Evolutionary conservation across 2,888 invertebrate species (phyloP).

Genomic region (Alloscopus bannaensis): DNA sequence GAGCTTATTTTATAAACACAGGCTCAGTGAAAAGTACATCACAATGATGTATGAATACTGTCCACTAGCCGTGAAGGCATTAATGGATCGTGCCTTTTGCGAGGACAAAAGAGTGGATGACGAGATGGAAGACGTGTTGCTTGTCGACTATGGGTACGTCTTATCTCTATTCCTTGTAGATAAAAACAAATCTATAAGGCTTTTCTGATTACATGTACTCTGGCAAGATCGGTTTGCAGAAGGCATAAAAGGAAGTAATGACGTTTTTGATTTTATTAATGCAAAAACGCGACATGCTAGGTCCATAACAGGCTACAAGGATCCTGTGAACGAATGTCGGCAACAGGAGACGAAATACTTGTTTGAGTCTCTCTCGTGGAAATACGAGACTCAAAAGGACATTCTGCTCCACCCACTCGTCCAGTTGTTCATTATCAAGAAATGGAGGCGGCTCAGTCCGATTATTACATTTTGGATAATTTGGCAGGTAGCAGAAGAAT

Average conservation of each 20-base stretch:
- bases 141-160: constrained; percentile 56
- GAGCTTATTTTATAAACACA: constrained; percentile 15
- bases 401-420: constrained; percentile 60
- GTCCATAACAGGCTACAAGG: constrained; percentile 58
- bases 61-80: constrained; percentile 46
- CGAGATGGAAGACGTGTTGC: constrained; percentile 52
- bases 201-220: background rate
- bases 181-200: background rate
- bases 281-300: constrained; percentile 21
- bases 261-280: constrained; percentile 3
- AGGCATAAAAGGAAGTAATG: background rate
- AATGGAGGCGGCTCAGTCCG: constrained; percentile 49
- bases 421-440: constrained; percentile 58
- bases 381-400: constrained; percentile 58
- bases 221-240: constrained; percentile 13
- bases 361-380: constrained; percentile 56
- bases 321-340: constrained; percentile 45
- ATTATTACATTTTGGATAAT: constrained; percentile 55
- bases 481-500: constrained; percentile 56
- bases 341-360: constrained; percentile 62
- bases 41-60: constrained; percentile 46
- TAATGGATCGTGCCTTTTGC: constrained; percentile 53
- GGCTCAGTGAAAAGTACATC: constrained; percentile 57
- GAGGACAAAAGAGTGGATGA: constrained; percentile 40
- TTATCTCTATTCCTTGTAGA: constrained; percentile 1